These are phyloP conservation scores for Propithecus deckenii DNA, from an alignment of 2,797 vertebrate species.

Conservation along the genomic window DNA sequence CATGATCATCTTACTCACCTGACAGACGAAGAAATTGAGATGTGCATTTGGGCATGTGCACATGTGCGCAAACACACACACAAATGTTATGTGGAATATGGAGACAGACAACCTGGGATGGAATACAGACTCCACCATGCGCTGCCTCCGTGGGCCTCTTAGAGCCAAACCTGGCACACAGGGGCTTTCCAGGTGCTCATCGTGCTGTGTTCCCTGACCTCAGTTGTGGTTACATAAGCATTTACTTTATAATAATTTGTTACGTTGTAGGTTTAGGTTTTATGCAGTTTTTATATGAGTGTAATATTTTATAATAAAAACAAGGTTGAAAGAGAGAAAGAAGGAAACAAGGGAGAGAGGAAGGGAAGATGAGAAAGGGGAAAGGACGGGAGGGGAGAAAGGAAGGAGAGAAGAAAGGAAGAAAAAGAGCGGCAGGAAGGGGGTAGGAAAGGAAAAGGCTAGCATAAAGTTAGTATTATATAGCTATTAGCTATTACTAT, in stretches of 20 bases:
- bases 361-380: neutral
- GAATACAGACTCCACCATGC: neutral
- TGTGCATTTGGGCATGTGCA: neutral
- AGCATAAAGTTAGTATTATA: neutral
- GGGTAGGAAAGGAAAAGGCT: neutral
- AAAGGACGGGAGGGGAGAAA: neutral
- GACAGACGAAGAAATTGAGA: neutral
- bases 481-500: neutral
- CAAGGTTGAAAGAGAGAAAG: neutral
- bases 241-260: neutral
- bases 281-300: neutral
- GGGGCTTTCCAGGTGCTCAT: neutral
- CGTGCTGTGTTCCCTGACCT: neutral
- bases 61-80: neutral
- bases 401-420: neutral
- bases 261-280: neutral
- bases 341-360: neutral
- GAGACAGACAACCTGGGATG: neutral
- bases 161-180: neutral
- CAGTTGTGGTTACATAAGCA: neutral
- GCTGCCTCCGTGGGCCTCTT: neutral
- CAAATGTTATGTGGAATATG: neutral
- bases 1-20: neutral
- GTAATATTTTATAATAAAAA: neutral
- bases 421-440: neutral